These are phyloP conservation scores for Rhombomys opimus DNA, from an alignment of 2,113 vertebrate species.

Conservation along the genomic window DNA sequence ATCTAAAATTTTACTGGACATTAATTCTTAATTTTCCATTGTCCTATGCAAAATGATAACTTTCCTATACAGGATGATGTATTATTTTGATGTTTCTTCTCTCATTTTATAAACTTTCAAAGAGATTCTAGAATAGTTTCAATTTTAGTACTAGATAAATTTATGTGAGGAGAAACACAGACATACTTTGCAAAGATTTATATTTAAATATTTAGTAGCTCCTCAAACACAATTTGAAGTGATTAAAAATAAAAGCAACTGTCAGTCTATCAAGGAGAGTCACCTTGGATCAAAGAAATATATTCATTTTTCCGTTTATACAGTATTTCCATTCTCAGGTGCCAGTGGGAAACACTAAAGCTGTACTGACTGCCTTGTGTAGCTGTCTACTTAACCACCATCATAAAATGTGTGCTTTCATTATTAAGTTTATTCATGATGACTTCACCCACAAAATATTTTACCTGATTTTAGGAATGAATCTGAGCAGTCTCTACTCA, in stretches of 20 bases:
- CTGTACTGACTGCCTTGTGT: not conserved
- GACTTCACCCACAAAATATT: not conserved
- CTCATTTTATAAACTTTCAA: not conserved
- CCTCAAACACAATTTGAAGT: not conserved
- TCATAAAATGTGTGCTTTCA: not conserved
- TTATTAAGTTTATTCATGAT: not conserved
- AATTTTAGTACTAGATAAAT: not conserved
- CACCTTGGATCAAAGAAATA: not conserved
- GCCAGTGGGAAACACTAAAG: not conserved
- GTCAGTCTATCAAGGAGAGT: not conserved
- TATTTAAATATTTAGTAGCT: not conserved
- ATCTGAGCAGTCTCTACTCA: not conserved
- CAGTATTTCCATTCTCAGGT: not conserved
- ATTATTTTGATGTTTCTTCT: not conserved
- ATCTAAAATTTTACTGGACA: not conserved
- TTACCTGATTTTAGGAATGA: not conserved
- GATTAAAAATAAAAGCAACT: not conserved
- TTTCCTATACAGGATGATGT: not conserved
- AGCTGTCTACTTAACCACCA: not conserved
- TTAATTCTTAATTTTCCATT: not conserved
- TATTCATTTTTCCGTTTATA: not conserved
- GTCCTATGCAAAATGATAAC: not conserved
- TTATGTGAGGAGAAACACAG: not conserved
- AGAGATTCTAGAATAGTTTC: not conserved
- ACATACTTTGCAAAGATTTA: not conserved